Evolutionary conservation across 92 coral and sea anemone species (phyloP).

Genomic region (Phymanthus crucifer): DNA sequence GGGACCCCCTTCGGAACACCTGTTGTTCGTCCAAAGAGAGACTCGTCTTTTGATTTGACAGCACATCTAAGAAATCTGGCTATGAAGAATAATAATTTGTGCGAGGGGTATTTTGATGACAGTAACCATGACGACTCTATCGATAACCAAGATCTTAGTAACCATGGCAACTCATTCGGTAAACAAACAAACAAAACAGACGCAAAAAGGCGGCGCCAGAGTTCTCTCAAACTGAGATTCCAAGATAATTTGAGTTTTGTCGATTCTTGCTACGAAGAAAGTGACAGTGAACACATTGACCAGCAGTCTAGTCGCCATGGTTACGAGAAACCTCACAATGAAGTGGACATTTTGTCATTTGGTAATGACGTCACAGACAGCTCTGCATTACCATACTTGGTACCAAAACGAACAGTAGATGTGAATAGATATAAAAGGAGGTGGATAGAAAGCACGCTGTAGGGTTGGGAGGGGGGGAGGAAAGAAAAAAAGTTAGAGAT

Average conservation of each 20-base stretch:
- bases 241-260: neutral
- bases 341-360: neutral
- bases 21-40: neutral
- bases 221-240: neutral
- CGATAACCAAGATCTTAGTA: neutral
- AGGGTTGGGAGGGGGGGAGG: neutral
- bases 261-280: neutral
- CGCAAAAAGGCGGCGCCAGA: neutral
- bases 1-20: neutral
- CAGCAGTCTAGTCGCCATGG: conserved; percentile 12
- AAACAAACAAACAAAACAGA: neutral
- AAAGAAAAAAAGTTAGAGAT: neutral
- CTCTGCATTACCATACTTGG: neutral
- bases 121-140: conserved; percentile 23
- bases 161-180: conserved; percentile 3
- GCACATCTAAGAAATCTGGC: neutral
- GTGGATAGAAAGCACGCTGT: conserved; percentile 49
- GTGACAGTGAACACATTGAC: conserved; percentile 1
- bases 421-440: conserved; percentile 37
- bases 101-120: neutral
- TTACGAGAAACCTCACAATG: neutral
- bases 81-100: conserved; percentile 14
- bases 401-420: neutral
- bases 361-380: neutral
- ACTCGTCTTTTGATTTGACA: conserved; percentile 29